Conservation (phyloP, 2,797 vertebrate genomes). For the Scolopax rusticola region DNA sequence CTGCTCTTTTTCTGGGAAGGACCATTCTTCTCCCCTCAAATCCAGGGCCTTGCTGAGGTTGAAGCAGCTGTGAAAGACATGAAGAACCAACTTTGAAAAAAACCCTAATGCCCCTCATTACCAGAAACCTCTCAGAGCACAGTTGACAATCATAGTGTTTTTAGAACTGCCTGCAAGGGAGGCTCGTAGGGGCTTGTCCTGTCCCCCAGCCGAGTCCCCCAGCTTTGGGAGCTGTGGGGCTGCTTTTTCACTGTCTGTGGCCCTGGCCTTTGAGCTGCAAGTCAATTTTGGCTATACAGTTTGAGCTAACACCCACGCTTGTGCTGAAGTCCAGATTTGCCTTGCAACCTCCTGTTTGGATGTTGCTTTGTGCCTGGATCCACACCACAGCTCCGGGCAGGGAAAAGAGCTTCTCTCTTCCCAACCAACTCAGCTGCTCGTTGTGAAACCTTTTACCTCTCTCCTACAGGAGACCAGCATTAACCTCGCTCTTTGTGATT, state of each 20-base stretch:
- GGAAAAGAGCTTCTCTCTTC: not conserved
- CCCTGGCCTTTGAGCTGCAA: constrained; percentile 56
- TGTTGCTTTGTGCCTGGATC: not conserved
- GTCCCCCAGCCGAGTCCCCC: not conserved
- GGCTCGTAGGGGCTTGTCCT: not conserved
- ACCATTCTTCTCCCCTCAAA: not conserved
- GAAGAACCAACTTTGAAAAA: not conserved
- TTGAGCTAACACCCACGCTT: not conserved
- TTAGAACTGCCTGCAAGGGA: not conserved
- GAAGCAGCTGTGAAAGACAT: not conserved
- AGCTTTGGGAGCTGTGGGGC: not conserved
- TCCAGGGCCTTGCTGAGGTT: not conserved
- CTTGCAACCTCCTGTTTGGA: not conserved
- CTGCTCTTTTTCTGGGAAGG: not conserved
- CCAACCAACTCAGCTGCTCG: fast-evolving
- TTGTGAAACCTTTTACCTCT: not conserved
- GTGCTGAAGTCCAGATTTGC: constrained; percentile 64
- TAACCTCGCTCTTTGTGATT: not conserved
- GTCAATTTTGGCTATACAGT: not conserved
- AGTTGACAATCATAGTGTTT: not conserved
- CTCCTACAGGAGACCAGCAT: not conserved
- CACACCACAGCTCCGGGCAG: not conserved
- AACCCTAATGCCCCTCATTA: not conserved
- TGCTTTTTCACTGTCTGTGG: not conserved
- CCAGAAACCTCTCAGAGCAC: not conserved